phyloP scores from a whole-genome alignment of 1,140 invertebrate species.

The Tigriopus japonicus region DNA sequence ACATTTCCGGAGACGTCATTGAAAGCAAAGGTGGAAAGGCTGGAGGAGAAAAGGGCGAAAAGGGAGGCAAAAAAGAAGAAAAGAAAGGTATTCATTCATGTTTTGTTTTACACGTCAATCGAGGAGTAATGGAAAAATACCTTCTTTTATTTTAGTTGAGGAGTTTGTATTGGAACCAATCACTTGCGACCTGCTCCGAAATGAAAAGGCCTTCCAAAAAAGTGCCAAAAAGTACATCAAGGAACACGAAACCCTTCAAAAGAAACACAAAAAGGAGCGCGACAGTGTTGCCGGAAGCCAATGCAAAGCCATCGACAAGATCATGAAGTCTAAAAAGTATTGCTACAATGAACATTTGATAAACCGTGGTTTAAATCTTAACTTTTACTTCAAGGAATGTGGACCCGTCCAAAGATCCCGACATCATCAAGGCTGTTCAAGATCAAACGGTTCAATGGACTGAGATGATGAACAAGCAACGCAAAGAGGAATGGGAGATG shows the following conservation, averaged over 20 bases:
- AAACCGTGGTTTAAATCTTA: neutral
- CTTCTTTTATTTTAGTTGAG: slow-evolving; percentile 26
- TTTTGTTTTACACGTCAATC: no score
- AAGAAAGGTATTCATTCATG: slow-evolving; percentile 26
- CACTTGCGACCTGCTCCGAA: slow-evolving; percentile 65
- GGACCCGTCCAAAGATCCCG: neutral
- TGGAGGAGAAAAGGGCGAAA: slow-evolving; percentile 18
- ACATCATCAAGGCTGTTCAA: slow-evolving; percentile 47
- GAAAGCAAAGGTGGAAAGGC: slow-evolving; percentile 24
- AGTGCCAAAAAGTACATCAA: slow-evolving; percentile 90
- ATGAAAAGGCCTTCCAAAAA: slow-evolving; percentile 86
- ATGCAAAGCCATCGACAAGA: slow-evolving; percentile 81
- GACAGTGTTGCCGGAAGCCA: slow-evolving; percentile 77
- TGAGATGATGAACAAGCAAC: slow-evolving; percentile 63
- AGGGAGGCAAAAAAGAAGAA: slow-evolving; percentile 29
- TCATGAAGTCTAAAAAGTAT: slow-evolving; percentile 76
- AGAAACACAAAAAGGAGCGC: slow-evolving; percentile 84
- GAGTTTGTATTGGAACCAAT: slow-evolving; percentile 72
- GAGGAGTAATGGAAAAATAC: no score
- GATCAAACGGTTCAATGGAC: slow-evolving; percentile 89
- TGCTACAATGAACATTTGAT: neutral
- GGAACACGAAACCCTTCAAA: slow-evolving; percentile 74
- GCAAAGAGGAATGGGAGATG: slow-evolving; percentile 76
- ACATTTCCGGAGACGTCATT: slow-evolving; percentile 32
- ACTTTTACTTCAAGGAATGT: neutral